phyloP scores from a whole-genome alignment of 2,888 invertebrate species.

The Hylaea fasciaria region DNA sequence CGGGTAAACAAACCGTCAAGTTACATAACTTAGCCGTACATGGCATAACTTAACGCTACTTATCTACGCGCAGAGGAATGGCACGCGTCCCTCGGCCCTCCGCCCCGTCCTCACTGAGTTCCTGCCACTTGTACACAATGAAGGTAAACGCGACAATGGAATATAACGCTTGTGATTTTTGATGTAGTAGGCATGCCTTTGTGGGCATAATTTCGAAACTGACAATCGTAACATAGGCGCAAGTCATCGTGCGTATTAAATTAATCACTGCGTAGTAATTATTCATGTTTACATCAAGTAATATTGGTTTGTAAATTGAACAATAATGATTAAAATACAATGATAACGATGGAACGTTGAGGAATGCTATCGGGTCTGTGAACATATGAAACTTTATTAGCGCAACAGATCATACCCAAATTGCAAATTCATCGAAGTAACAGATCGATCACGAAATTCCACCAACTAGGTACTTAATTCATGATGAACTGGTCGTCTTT shows the following conservation, averaged over 20 bases:
- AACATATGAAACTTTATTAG: too few species aligned
- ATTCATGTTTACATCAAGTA: too few species aligned
- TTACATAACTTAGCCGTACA: slow-evolving; percentile 9
- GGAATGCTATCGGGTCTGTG: too few species aligned
- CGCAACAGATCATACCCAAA: too few species aligned
- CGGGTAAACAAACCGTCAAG: slow-evolving; percentile 5
- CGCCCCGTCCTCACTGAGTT: slow-evolving; percentile 14
- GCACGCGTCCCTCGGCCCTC: slow-evolving; percentile 12
- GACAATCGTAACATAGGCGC: too few species aligned
- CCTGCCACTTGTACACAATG: slow-evolving; percentile 24
- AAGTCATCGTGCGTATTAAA: too few species aligned
- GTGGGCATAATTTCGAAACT: background rate
- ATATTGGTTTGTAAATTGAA: too few species aligned
- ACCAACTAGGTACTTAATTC: slow-evolving; percentile 17
- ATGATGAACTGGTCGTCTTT: slow-evolving; percentile 56
- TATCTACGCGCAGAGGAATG: slow-evolving; percentile 15
- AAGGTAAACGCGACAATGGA: slow-evolving; percentile 1
- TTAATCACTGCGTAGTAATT: too few species aligned
- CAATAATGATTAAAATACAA: too few species aligned
- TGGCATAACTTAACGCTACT: slow-evolving; percentile 21
- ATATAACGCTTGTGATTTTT: background rate
- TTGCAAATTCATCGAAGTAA: background rate
- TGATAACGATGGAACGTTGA: too few species aligned
- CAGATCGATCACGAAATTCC: background rate
- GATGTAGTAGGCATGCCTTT: background rate